Evolutionary conservation across 1,140 invertebrate species (phyloP), one percentile per base, ranked within the genome.

Genomic region (Phocides pigmalion): DNA sequence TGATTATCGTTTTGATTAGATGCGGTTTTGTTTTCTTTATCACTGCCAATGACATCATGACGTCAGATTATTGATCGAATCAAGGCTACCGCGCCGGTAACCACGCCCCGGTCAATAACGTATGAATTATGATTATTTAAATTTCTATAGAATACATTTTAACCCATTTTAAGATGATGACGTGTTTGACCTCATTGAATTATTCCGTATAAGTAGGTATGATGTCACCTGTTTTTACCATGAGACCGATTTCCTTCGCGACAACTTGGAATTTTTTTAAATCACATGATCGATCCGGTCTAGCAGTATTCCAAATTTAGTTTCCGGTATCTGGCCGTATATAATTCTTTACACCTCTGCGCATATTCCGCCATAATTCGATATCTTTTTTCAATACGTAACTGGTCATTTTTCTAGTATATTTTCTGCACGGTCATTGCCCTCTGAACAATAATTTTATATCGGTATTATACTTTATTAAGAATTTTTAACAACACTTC

Each of bases 11-110:
- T 11, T 46, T 19, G 16, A 59, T 28, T 53, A 32, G 41, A 46
- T 46, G 22, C 20, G 15, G n/a, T 35, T 20, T 42, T 47, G 20
- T 35, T 59, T 46, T 14, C 17, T 28, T 32, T 44, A 32, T 46
- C 11, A 8, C 11, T 17, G 9, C 15, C 6, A n/a, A 46, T 35
- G 15, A 59, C 56, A 14, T 32, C 22, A 11, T 32, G 28, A 58
- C 14, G 53, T 58, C 54, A 32, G 32, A 19, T 59, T 56, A 56
- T 56, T 35, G 42, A 46, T 47, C n/a, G 44, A 46, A 25, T 66
- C 66, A 44, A 68, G 66, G 54, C 22, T 59, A 17, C 28, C 50
- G 46, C 37, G 66, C 70, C 70, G 70, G 70, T 28, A 46, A 53
- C 66, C 62, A 72, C 70, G 59, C 66, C 69, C 51, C 5, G 25